Evolutionary conservation across 2,888 invertebrate genomes (phyloP), one percentile per base, ranked within the genome.

Genomic region (Dermolepida albohirtum): DNA sequence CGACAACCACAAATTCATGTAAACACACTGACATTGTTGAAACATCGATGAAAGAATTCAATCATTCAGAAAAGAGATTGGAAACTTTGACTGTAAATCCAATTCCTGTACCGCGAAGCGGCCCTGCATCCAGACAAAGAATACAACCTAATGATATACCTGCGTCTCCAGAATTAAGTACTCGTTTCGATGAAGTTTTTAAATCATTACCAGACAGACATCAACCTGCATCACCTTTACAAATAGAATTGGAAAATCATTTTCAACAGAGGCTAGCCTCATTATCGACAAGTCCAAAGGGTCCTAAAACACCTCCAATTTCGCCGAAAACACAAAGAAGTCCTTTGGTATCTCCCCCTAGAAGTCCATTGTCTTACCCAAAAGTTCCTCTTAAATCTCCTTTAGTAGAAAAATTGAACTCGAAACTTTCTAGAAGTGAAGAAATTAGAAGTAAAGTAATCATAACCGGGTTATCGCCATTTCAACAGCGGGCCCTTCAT

Each of bases 61-160:
- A 22, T 12, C 67, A 47, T 22, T 41, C 50, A n/a, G 59, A 67
- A 12, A 40, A 16, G 14, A 57, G 57, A 57, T 49, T 22, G 14
- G 54, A 54, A 49, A 14, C 8, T 47, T 17, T 40, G 10, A 41
- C 44, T 16, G 62, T 72, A 14, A 76, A 77, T 66, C 81, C 81
- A 7, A 74, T 77, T 44, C 75, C 79, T 27, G 77, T 78, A 5
- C 78, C 80, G 2, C 83, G 85, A 68, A 84, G 85, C 1, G 86
- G 86, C 0, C 85, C 87, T 0, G 86, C 86, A 2, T 80, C 86
- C 0, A 79, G 88, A 27, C 89, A 89, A 76, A 82, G 88, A 17
- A 83, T 88, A 40, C 79, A 86, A 75, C 88, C 89, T 0, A 85
- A 87, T 67, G 87, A 88, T 74, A 83, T 88, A 54, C 83, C 85